Base-by-base conservation (phyloP, 2,888 invertebrate genomes). In the Lutraria lutraria region DNA sequence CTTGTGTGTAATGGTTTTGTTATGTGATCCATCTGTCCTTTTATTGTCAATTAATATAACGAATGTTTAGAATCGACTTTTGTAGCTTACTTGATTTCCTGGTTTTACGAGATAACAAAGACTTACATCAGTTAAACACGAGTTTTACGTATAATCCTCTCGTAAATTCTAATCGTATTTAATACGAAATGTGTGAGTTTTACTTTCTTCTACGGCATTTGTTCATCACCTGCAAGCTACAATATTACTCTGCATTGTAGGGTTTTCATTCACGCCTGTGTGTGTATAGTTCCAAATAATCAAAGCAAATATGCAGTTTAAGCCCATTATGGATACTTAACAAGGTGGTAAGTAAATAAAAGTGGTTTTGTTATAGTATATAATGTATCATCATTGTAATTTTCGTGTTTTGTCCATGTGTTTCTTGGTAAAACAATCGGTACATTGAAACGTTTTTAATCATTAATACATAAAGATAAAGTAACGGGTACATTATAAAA, bases 21-120 rank as follows among this genome's bases (percentile, higher is more conserved):
- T 79, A 79, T 53, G 56, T 21, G n/a, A 76, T 54, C 72, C 85
- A 85, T 85, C 76, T 85, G 85, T 52, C 29, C 3, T n/a, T 54
- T 52, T 56, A 53, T 63, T 56, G 29, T 54, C 19, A 79, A 85
- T 85, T 79, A 85, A n/a, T 31, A 79, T 21, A 85, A 76, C 76
- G 31, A 31, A 76, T 76, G 56, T 21, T 56, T 15, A 56, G 21
- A 56, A 21, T 56, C 3, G 21, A 21, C 56, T 56, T 76, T 31
- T 25, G 76, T 76, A 76, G 76, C 31, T 76, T 76, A 16, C 76
- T 31, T 25, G 15, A 76, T 76, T 76, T 76, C 76, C 76, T 76
- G 76, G 31, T 76, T 56, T 76, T 76, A 76, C 31, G 76, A 16
- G 2, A 4, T 19, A 76, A 76, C 76, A 76, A 76, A 76, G 34